Evolutionary conservation across 2,888 invertebrate species (phyloP).

Genomic region (Conops quadrifasciatus): DNA sequence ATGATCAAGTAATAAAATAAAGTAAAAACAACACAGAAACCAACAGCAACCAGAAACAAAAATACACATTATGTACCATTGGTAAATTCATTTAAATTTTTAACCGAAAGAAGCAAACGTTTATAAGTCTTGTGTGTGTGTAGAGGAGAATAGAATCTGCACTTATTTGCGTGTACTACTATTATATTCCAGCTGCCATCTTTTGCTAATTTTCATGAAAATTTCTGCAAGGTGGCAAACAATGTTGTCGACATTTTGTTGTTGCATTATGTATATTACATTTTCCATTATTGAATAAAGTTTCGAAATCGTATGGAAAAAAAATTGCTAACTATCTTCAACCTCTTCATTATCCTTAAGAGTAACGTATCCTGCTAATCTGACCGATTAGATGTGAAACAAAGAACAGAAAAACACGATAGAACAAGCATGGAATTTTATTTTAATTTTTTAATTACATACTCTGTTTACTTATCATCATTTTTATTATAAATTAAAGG

Average conservation of each 20-base stretch:
- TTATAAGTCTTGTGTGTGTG: slow-evolving; percentile 18
- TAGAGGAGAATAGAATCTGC: slow-evolving; percentile 28
- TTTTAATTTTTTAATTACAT: slow-evolving; percentile 32
- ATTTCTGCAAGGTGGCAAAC: slow-evolving; percentile 10
- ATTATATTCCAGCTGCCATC: slow-evolving; percentile 28
- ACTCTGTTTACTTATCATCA: slow-evolving; percentile 32
- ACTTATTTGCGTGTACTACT: slow-evolving; percentile 23
- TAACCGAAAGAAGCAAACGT: slow-evolving; percentile 13
- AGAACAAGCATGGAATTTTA: slow-evolving; percentile 18
- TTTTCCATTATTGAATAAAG: slow-evolving; percentile 9
- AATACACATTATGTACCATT: slow-evolving; percentile 41
- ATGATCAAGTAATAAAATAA: slow-evolving; percentile 48
- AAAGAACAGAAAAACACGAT: slow-evolving; percentile 9
- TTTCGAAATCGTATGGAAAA: slow-evolving; percentile 7
- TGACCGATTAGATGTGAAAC: background rate
- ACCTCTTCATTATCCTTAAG: slow-evolving; percentile 16
- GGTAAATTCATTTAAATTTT: slow-evolving; percentile 9
- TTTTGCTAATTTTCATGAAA: slow-evolving; percentile 13
- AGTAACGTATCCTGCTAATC: slow-evolving; percentile 9
- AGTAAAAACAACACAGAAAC: slow-evolving; percentile 43
- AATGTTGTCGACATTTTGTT: slow-evolving; percentile 7
- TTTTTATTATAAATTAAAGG: slow-evolving; percentile 37
- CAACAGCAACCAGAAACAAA: slow-evolving; percentile 38
- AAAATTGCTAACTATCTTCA: slow-evolving; percentile 5
- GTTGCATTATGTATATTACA: slow-evolving; percentile 18